Evolutionary conservation across 2,888 invertebrate genomes (phyloP), one percentile per base, ranked within the genome.

Genomic region (Leptinotarsa haldemani): DNA sequence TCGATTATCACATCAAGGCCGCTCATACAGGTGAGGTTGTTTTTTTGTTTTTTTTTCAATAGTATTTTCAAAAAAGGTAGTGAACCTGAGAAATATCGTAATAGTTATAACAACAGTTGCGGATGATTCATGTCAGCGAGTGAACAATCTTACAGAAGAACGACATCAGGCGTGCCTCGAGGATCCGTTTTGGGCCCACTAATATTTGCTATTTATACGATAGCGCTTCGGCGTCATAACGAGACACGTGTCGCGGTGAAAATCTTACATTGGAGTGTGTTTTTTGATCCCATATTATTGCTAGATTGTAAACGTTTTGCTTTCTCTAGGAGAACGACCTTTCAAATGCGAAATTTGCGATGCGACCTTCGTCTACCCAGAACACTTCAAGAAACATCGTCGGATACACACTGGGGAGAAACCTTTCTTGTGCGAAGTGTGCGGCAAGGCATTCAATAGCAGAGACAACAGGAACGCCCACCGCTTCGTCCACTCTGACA

Each of bases 401-500:
- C 88, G 93, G 0, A 94, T 94, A 82, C 95, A 95, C 83, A 93
- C 93, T n/a, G 94, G 94, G 0, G 92, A 93, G 74, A 93, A 94
- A 75, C 94, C 94, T 0, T 95, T 91, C 80, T 87, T 90, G 0
- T 95, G 95, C 77, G 84, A 84, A 77, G 83, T 95, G 18, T 96
- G 96, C 86, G 94, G 94, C 69, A 95, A 95, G 85, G 91, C 93
- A 67, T 96, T 96, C 88, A 94, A 93, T 84, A 94, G 94, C 13
- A 90, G 94, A 74, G 95, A 95, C 87, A 96, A 95, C 84, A 90
- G 95, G 73, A 95, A 95, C 88, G 94, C 94, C 15, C 95, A 95
- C 85, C 90, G 94, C 47, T 95, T 95, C 86, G 93, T 94, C 64
- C 96, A 96, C 87, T 94, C 94, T 82, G 94, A 95, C 85, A 94